Evolutionary conservation across 2,113 vertebrate genomes (phyloP), one percentile per base, ranked within the genome.

Genomic region (Pseudopipra pipra): DNA sequence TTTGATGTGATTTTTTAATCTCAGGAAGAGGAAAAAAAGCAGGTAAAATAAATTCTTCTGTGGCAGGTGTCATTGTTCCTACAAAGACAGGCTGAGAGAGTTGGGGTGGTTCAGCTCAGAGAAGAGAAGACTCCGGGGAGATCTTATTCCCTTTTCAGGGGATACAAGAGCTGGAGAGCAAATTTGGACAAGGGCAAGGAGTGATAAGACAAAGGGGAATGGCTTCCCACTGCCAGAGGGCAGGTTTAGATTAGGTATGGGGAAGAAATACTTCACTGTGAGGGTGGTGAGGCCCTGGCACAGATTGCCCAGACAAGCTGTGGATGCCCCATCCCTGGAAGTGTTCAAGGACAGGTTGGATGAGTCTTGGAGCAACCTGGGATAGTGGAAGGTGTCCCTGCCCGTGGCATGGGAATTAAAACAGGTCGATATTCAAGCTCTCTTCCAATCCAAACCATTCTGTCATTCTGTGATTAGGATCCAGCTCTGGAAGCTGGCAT

Each of bases 1-100:
- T 79, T 89, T 67, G 51, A 74, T 77, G 85, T 51, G 33, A 58
- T 74, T 93, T 92, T 28, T 85, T 96, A 85, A 73, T 95, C 46
- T 85, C 28, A 20, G 46, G n/a, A 61, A 89, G 43, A 47, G 25
- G 16, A 14, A n/a, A 25, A 37, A 55, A 37, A 13, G 18, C n/a
- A 20, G 39, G 12, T 1, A 25, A 56, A 46, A 59, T 39, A 39
- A 43, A 62, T 56, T 56, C 22, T 75, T 78, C 17, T 1, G 1
- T 89, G 37, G 35, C 16, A 71, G 54, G 8, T 83, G 56, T 33
- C 7, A n/a, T 46, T 31, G 20, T 55, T 46, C 11, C 8, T 56
- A 16, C 8, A 12, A 20, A 70, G n/a, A 16, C 41, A 49, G 43
- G 27, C 56, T 71, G 72, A 56, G 72, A 43, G 63, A 37, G 12